Evolutionary conservation across 2,113 vertebrate species (phyloP), one percentile per base, ranked within the genome.

Genomic region (Malurus alboscapulatus): DNA sequence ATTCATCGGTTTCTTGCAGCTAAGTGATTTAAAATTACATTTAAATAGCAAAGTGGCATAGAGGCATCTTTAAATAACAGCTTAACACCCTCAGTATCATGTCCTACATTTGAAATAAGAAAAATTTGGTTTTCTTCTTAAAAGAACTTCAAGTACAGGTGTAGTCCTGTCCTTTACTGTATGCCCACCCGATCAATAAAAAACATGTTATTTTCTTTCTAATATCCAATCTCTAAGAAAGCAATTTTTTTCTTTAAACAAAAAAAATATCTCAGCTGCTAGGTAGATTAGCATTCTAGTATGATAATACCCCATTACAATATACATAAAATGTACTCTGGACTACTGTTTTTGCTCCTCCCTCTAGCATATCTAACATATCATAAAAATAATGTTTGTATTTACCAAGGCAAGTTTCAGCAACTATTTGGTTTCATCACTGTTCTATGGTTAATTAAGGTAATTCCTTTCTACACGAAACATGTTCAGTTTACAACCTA

Each of bases 321-420:
- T 32, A 92, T 40, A 42, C 95, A 45, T 17, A 80, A 77, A 79
- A 82, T 32, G 17, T 66, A 90, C 47, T 76, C 67, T 30, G 34
- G 34, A 61, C 26, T 65, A 58, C 34, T 66, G 59, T 12, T 85
- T 93, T 84, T 95, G 88, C 91, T 90, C 87, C 87, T 94, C 65
- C 81, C 87, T 96, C 87, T 79, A 87, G 66, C 6, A 0, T 87
- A 93, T 72, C 88, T 88, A 75, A 68, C 15, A 24, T 75, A 61
- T 3, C 0, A 1, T 50, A 68, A 77, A 86, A 94, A 69, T 21
- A 48, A 84, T 44, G 72, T 66, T 90, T 97, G 83, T 91, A 93
- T 74, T 96, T 95, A 96, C 92, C 79, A 90, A 97, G 84, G 78
- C 47, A 94, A 96, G 94, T 84, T 38, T 38, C 38, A 72, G 87